Conservation (phyloP, 2,888 invertebrate genomes). For the Leucophenga montana region DNA sequence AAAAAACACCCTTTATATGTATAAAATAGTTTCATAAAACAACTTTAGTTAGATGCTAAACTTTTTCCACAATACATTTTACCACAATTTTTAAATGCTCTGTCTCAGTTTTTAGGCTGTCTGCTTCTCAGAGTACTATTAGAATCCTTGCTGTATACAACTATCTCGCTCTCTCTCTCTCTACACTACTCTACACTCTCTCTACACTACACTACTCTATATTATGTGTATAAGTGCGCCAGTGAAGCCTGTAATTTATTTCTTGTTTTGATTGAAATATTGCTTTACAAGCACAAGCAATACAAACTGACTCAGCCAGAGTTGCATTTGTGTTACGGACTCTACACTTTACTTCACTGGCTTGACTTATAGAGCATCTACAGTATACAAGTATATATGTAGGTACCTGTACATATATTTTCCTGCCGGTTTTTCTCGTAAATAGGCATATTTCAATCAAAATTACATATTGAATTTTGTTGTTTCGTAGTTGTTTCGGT, state of each 20-base stretch:
- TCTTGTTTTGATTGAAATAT: constrained; percentile 66
- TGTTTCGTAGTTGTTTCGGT: constrained; percentile 24
- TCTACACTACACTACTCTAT: neutral
- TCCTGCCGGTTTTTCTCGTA: constrained; percentile 10
- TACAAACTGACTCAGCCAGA: constrained; percentile 35
- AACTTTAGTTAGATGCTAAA: neutral
- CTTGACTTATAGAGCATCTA: neutral
- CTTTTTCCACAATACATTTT: neutral
- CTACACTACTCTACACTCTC: neutral
- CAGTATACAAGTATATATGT: neutral
- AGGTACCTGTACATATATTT: neutral
- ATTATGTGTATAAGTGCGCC: constrained; percentile 1
- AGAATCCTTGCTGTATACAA: too few relatives aligned
- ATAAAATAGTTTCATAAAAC: constrained; percentile 13
- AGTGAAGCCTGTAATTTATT: constrained; percentile 43
- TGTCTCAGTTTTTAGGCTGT: neutral
- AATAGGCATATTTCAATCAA: constrained; percentile 31
- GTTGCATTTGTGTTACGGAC: neutral
- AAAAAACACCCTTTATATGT: too few relatives aligned
- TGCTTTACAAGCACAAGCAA: constrained; percentile 48
- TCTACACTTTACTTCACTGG: neutral
- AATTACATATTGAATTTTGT: constrained; percentile 53
- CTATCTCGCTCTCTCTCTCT: neutral
- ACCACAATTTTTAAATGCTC: constrained; percentile 5
- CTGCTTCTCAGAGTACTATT: too few relatives aligned